Base-by-base conservation (phyloP, 2,113 vertebrate species). In the Chaetodon trifascialis region DNA sequence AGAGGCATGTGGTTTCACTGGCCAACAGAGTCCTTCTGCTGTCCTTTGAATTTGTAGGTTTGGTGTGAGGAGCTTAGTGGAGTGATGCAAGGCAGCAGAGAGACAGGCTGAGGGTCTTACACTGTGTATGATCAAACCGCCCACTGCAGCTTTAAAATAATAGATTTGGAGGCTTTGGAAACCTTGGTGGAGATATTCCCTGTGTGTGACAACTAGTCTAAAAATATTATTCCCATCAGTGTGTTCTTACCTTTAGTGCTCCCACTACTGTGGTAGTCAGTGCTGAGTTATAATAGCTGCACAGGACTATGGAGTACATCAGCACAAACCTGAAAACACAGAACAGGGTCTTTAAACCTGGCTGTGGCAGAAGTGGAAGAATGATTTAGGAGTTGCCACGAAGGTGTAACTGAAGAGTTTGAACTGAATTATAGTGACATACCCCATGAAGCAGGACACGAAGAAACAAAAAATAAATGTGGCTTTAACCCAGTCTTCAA, bases 361-460 rank as follows among this genome's bases (percentile, higher is more conserved):
- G 30, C 25, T 10, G 67, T 52, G n/a, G 12, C n/a, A 55, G 17
- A 19, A 17, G 40, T 16, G 30, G 14, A 52, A 34, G 36, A 40
- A 2, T 55, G 36, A 54, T 44, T 17, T 23, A 14, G 10, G n/a
- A 40, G 82, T 52, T 36, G 42, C 9, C 40, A 72, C n/a, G 17
- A 7, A 49, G 17, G 7, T 52, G 7, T 72, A 14, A 49, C 0
- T 49, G 3, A 73, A 76, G 19, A 30, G 11, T 34, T 30, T 46
- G 8, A 17, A 66, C 1, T 44, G 2, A 17, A 56, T 19, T 54
- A 17, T 11, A 58, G 64, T 19, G 80, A 83, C 97, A 95, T 96
- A 99, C 97, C 98, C 98, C 96, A 99, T 93, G 12, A 97, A 77
- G 84, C 97, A 99, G 86, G 98, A 98, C 91, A 97, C 85, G 76